A percentile compares a stretch with the other conserved stretches of the same genome.
Evolutionary conservation across 2,113 vertebrate genomes (phyloP).

Genomic region (Melanerpes formicivorus): DNA sequence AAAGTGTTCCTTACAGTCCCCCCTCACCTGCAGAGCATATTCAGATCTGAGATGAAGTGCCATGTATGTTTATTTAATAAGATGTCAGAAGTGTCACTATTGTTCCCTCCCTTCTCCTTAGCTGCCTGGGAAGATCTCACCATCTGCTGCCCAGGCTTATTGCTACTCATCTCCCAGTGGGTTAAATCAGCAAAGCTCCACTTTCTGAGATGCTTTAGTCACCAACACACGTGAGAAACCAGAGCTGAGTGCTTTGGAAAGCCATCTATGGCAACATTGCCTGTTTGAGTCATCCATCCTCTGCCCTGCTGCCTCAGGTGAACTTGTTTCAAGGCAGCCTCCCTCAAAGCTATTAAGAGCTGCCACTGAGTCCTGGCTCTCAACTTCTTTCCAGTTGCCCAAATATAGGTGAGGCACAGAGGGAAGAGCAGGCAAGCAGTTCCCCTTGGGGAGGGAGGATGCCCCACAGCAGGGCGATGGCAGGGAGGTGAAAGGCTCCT

Average conservation of each 20-base stretch:
- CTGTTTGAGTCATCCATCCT: background rate
- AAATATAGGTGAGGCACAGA: background rate
- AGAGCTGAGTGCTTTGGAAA: background rate
- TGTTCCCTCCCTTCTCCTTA: background rate
- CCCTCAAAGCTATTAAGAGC: background rate
- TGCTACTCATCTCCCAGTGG: background rate
- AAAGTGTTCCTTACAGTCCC: background rate
- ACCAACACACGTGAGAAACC: background rate
- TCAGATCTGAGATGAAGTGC: background rate
- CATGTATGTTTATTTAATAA: background rate
- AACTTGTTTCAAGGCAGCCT: background rate
- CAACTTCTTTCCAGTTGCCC: background rate
- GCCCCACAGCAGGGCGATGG: background rate
- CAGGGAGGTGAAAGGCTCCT: background rate
- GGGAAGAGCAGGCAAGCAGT: rapidly evolving
- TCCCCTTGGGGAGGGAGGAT: background rate
- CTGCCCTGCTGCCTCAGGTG: background rate
- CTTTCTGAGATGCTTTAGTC: background rate
- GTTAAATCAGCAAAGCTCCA: background rate
- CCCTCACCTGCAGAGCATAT: background rate
- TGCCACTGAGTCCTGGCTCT: background rate
- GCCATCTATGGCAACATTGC: background rate
- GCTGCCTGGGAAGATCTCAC: background rate
- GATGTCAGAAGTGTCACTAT: background rate
- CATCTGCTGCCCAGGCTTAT: background rate